Evolutionary conservation across 2,113 vertebrate genomes (phyloP).

Genomic region (Bambusicola thoracicus): DNA sequence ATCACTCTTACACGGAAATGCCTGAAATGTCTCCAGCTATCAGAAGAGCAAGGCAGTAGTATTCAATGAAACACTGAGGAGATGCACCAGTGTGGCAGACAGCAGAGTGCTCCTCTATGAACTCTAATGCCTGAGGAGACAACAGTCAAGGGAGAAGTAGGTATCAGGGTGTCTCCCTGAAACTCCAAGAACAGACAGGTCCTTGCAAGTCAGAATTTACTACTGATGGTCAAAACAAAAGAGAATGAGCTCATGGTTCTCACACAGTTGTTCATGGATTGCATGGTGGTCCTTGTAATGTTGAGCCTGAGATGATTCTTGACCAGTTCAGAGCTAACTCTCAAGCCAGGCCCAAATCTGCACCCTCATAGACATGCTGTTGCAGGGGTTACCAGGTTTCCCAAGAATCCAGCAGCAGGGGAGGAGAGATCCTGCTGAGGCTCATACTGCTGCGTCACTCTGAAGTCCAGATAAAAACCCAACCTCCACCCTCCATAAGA

Average conservation of each 20-base stretch:
- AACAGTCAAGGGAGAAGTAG: background rate
- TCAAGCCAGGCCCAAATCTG: background rate
- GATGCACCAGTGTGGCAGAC: background rate
- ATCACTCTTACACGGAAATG: background rate
- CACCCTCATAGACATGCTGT: background rate
- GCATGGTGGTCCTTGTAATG: background rate
- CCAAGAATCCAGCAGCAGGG: background rate
- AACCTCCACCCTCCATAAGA: accelerated
- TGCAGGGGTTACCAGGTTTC: background rate
- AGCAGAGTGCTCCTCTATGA: background rate
- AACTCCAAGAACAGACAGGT: background rate
- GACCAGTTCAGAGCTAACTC: background rate
- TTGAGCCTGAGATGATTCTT: background rate
- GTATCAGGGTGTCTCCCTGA: background rate
- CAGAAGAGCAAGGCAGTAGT: background rate
- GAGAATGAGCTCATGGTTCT: background rate
- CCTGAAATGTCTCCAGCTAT: background rate
- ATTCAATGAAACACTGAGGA: background rate
- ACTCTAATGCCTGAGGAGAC: background rate
- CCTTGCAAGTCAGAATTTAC: background rate
- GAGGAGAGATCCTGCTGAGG: background rate
- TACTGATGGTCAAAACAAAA: background rate
- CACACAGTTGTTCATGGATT: background rate
- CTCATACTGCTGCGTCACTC: background rate
- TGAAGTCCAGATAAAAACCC: background rate